Evolutionary conservation across 2,797 vertebrate species (phyloP), one percentile per base, ranked within the genome.

Genomic region (Sebastolobus alascanus): DNA sequence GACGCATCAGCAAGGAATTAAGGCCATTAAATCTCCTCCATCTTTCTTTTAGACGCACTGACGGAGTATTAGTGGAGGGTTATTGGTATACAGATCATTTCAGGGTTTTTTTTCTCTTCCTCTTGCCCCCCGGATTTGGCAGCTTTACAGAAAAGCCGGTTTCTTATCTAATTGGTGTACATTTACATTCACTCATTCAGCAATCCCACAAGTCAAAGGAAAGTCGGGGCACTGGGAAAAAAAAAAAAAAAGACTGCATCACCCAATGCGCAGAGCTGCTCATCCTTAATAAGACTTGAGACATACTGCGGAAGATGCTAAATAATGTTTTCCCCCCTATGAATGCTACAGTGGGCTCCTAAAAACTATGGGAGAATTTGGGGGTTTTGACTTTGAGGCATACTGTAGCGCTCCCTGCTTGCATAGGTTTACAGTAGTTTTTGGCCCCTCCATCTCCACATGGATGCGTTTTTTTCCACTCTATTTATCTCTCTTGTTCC

Each of bases 101-200:
- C 71, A 83, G 68, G 52, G n/a, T 40, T 50, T 73, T 68, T 43
- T 8, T 18, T 33, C 31, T 60, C 59, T 55, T 63, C 50, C 33
- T 60, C 60, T 58, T 67, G 69, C 70, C 79, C 61, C 56, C 64
- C 3, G 70, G 84, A 88, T 92, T 85, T 93, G 90, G 88, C 86
- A 93, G 88, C 88, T 89, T 90, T 87, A 77, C 85, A 92, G 89
- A 84, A 88, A 91, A 91, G 79, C 74, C 67, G 12, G 75, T 82
- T 83, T 92, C 84, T 86, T 84, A 82, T 90, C 87, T 93, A 92
- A 94, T 92, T 94, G 90, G 90, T 86, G 83, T 90, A 89, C 83
- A 84, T 92, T 93, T 92, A 90, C 92, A 91, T 89, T 90, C 84
- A 93, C 75, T 92, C 92, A 90, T 91, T 94, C 87, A 88, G 89